Evolutionary conservation across 2,113 vertebrate genomes (phyloP), one percentile per base, ranked within the genome.

Genomic region (Zootoca vivipara): DNA sequence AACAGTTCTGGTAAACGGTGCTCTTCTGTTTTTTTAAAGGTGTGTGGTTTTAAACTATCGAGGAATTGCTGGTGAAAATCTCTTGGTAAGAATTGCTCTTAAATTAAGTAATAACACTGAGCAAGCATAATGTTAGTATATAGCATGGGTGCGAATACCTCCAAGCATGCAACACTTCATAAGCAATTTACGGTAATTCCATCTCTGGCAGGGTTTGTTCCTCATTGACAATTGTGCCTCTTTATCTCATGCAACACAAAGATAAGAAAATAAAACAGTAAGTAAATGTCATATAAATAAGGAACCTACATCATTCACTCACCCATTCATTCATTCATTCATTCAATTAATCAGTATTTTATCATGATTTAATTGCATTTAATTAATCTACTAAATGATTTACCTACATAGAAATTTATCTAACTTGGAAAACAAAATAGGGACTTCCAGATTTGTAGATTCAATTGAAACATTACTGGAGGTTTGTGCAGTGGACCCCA

Each of bases 11-110:
- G 20, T 82, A 82, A 87, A 62, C 18, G 85, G 91, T 92, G 93
- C 7, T 87, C 83, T 93, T 95, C 94, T 92, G 98, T 98, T 96
- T 96, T 38, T 83, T 83, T 77, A 28, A 88, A 99, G 98, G 95
- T 99, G 98, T 77, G 98, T 98, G 93, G 98, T 99, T 78, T 99
- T 99, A 95, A 98, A 98, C 94, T 98, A 98, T 92, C 96, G 97
- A 83, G 97, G 97, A 89, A 91, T 97, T 90, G 95, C 98, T 28
- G 99, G 99, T 33, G 99, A 99, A 95, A 98, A 97, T 56, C 97
- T 99, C 74, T 96, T 99, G 98, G 99, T 99, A 98, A 99, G 98
- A 82, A 92, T 94, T 91, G 75, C 88, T 93, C 89, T 87, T 73
- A 90, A 93, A 87, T 94, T 93, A 92, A 93, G 86, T 77, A 40